Base-by-base conservation (phyloP, 1,140 invertebrate species). In the Ceratosolen fusciceps region DNA sequence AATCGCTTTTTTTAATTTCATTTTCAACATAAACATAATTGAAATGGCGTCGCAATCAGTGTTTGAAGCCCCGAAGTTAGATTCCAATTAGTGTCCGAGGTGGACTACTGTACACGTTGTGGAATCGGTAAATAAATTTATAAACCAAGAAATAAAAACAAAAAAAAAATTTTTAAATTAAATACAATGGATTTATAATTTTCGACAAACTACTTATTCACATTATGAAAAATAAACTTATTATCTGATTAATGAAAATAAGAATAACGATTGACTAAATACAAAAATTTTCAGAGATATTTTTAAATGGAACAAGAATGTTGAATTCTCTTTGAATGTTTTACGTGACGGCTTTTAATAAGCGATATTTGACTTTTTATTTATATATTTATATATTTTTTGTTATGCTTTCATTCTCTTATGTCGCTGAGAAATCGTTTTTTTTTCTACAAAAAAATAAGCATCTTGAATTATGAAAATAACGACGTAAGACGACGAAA, bases 381-480 rank as follows among this genome's bases (percentile, higher is more conserved):
- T 77, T 74, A 58, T 73, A 60, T 77, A 74, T 77, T 56, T 58
- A 56, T 77, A 34, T 74, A 68, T 60, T 34, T 67, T 39, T 7
- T 76, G 70, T 74, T 78, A 77, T 47, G 58, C 47, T 78, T 78
- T 81, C 74, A 77, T 65, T 74, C 52, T 80, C 74, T 80, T 54
- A 37, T 47, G 21, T 75, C 78, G 74, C 19, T 72, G 74, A 76
- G 79, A 76, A 80, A 72, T 82, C 43, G 68, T 74, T 79, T 75
- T 56, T 58, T 79, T 77, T 72, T 79, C 60, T 80, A 80, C 79
- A 80, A 80, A 80, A 77, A 80, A 80, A 80, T 80, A 80, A 80
- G 79, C 79, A 80, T 80, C 79, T 80, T 58, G 79, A 80, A 80
- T 77, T 80, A 80, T 19, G 79, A 80, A 80, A 80, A 80, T 80